These are phyloP conservation scores for Xanthorhoe spadicearia DNA, from an alignment of 2,888 invertebrate genomes.

Conservation along the genomic window DNA sequence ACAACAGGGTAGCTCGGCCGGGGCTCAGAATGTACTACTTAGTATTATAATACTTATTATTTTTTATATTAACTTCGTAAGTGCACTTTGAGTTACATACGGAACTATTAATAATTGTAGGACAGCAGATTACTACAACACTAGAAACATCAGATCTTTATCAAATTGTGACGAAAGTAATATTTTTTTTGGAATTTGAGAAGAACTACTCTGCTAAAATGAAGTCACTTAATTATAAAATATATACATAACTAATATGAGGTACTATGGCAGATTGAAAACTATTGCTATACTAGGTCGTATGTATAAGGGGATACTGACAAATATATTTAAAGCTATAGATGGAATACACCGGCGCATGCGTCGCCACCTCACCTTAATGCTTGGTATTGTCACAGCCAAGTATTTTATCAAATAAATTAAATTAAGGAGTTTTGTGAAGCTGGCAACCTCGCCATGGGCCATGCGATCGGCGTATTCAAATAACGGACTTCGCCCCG, in stretches of 20 bases:
- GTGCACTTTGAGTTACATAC: conserved; percentile 79
- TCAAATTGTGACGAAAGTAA: conserved; percentile 25
- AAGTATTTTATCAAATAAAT: conserved; percentile 44
- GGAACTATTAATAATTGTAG: conserved; percentile 76
- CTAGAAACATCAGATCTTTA: conserved; percentile 42
- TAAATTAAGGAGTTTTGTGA: conserved; percentile 34
- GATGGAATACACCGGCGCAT: conserved; percentile 73
- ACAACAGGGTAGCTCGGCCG: conserved; percentile 74
- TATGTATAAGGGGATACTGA: conserved; percentile 78
- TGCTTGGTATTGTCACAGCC: conserved; percentile 48
- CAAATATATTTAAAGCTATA: conserved; percentile 81
- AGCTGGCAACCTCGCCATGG: conserved; percentile 35
- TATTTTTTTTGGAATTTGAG: conserved; percentile 19
- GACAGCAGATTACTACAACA: conserved; percentile 55
- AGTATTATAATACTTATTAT: conserved; percentile 73
- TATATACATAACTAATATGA: conserved; percentile 74
- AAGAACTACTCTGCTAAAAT: conserved; percentile 49
- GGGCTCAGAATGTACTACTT: conserved; percentile 65
- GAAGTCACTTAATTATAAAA: conserved; percentile 52
- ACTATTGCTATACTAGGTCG: conserved; percentile 73
- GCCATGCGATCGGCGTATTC: conserved; percentile 66
- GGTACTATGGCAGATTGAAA: conserved; percentile 79
- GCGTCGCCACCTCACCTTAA: conserved; percentile 35
- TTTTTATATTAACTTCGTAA: conserved; percentile 75
- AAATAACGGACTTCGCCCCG: conserved; percentile 58